Evolutionary conservation across 2,797 vertebrate species (phyloP).

Genomic region (Myripristis jacobus): DNA sequence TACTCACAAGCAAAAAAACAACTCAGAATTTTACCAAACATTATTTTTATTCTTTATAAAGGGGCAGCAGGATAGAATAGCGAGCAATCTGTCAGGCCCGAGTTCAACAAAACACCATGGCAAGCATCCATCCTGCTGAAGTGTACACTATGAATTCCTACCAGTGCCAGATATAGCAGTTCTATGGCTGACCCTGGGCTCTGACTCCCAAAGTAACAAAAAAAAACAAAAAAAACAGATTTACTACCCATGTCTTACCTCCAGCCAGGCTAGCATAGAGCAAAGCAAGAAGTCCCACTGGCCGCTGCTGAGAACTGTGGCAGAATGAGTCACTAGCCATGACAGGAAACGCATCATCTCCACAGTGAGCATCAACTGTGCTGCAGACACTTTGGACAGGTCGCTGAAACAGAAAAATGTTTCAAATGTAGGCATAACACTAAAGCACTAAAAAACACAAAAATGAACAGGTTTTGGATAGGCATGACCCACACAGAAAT

Average conservation of each 20-base stretch:
- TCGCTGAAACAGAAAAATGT: conserved; percentile 81
- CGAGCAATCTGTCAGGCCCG: no score
- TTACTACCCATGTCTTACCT: conserved; percentile 83
- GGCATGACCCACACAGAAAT: background rate
- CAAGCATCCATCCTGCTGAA: no score
- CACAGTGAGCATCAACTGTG: conserved; percentile 89
- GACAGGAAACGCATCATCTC: conserved; percentile 93
- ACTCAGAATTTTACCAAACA: no score
- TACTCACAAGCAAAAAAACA: no score
- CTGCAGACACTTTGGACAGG: conserved; percentile 83
- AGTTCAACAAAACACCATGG: no score
- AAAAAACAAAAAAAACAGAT: background rate
- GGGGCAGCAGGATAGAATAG: no score
- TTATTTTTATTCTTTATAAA: no score
- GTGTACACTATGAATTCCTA: background rate
- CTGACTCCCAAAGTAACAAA: background rate
- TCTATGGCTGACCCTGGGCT: background rate
- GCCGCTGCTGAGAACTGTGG: conserved; percentile 78
- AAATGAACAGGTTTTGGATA: background rate
- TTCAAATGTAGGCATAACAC: background rate
- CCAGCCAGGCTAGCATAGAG: conserved; percentile 95
- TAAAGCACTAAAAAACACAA: no score
- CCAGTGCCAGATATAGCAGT: background rate
- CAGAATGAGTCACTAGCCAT: conserved; percentile 84
- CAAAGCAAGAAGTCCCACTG: conserved; percentile 99